These are phyloP conservation scores for Rhyacophila evoluta DNA, from an alignment of 2,888 invertebrate species.

Conservation along the genomic window DNA sequence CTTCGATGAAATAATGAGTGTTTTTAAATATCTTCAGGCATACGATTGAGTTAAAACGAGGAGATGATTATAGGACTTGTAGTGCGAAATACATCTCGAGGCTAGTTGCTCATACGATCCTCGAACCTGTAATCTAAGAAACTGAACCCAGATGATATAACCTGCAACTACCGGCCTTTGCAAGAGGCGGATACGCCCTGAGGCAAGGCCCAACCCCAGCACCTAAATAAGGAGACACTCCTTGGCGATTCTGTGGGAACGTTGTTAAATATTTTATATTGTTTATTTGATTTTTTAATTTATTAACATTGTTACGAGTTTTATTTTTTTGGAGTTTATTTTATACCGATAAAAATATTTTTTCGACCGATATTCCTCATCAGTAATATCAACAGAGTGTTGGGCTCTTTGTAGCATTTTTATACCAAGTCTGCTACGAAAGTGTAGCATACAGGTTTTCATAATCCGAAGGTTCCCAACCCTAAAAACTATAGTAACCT, in stretches of 20 bases:
- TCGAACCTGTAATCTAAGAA: slow-evolving; percentile 7
- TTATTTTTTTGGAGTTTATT: too few species aligned
- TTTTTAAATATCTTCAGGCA: background rate
- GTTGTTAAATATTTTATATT: too few species aligned
- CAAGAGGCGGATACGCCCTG: background rate
- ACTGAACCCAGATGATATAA: background rate
- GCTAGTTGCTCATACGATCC: background rate
- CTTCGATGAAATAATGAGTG: background rate
- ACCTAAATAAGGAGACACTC: background rate
- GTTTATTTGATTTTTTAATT: too few species aligned
- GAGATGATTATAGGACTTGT: background rate
- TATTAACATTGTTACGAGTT: too few species aligned
- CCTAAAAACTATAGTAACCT: too few species aligned
- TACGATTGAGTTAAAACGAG: background rate
- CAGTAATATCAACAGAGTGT: too few species aligned
- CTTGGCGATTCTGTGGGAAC: slow-evolving; percentile 12
- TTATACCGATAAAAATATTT: too few species aligned
- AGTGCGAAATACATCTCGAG: background rate
- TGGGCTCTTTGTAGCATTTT: too few species aligned
- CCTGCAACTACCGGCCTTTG: background rate
- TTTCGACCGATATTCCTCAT: too few species aligned
- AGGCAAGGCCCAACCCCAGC: background rate
- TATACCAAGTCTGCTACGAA: too few species aligned
- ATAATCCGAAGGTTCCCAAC: too few species aligned
- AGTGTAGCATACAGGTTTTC: too few species aligned